These are phyloP conservation scores for Coelopa pilipes DNA, from an alignment of 2,888 invertebrate genomes.

Conservation along the genomic window DNA sequence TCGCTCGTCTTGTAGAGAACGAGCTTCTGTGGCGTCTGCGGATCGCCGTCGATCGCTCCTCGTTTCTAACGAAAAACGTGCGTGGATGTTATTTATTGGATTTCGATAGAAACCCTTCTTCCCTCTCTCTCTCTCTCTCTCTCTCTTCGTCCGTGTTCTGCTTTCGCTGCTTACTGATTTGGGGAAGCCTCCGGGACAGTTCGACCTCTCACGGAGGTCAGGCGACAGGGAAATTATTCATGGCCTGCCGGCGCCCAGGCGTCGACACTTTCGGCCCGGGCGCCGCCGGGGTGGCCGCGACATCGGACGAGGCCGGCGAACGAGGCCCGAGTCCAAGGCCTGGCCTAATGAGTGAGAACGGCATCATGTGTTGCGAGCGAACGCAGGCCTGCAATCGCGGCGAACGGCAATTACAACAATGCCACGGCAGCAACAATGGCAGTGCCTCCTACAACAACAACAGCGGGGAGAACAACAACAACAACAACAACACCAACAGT, in stretches of 20 bases:
- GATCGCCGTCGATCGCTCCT: not conserved
- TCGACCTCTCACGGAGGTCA: no score
- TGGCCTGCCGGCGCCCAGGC: no score
- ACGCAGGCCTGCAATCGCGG: not conserved
- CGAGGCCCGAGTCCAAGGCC: not conserved
- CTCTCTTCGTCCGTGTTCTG: no score
- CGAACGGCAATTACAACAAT: not conserved
- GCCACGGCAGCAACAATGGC: conserved; percentile 28
- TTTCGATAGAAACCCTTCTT: conserved; percentile 14
- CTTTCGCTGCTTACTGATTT: no score
- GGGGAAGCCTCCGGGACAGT: no score
- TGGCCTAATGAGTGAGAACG: conserved; percentile 26
- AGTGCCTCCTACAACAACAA: conserved; percentile 16
- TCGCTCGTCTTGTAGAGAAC: no score
- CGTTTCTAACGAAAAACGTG: conserved; percentile 19
- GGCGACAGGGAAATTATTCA: no score
- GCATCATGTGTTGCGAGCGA: conserved; percentile 18
- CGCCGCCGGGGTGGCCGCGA: no score
- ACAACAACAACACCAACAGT: conserved; percentile 14
- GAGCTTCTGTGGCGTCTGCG: not conserved
- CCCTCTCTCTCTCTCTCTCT: not conserved
- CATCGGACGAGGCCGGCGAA: not conserved
- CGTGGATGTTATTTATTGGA: conserved; percentile 21
- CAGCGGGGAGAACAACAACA: no score
- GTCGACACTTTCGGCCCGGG: no score